These are phyloP conservation scores for Athene noctua DNA, from an alignment of 2,113 vertebrate species.

Conservation along the genomic window DNA sequence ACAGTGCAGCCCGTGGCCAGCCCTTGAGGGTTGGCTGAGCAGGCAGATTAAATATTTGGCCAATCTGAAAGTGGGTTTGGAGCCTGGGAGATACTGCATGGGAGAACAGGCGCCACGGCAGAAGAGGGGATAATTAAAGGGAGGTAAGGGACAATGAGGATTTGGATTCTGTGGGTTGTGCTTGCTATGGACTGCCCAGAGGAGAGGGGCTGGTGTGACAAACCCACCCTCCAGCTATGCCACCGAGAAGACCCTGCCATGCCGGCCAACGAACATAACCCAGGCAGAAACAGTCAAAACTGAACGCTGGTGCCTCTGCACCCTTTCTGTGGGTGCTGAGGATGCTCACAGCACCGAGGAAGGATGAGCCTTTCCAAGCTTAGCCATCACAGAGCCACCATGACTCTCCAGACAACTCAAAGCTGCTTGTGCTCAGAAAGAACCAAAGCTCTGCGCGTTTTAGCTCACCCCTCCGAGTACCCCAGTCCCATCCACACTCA, in stretches of 20 bases:
- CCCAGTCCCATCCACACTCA: fast-evolving
- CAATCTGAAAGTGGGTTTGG: background rate
- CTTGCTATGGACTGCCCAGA: background rate
- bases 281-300: background rate
- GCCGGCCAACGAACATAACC: background rate
- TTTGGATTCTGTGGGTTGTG: background rate
- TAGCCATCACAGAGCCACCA: background rate
- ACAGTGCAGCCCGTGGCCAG: background rate
- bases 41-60: background rate
- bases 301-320: background rate
- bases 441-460: background rate
- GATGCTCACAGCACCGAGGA: background rate
- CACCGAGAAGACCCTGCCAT: background rate
- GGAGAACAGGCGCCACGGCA: background rate
- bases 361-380: background rate
- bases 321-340: background rate
- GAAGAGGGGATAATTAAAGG: background rate
- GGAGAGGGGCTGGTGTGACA: background rate
- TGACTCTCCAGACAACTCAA: background rate
- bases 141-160: background rate
- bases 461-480: fast-evolving
- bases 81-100: background rate
- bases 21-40: background rate
- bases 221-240: background rate
- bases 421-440: background rate